phyloP scores from a whole-genome alignment of 2,888 invertebrate species.

The Apamea epomidion region DNA sequence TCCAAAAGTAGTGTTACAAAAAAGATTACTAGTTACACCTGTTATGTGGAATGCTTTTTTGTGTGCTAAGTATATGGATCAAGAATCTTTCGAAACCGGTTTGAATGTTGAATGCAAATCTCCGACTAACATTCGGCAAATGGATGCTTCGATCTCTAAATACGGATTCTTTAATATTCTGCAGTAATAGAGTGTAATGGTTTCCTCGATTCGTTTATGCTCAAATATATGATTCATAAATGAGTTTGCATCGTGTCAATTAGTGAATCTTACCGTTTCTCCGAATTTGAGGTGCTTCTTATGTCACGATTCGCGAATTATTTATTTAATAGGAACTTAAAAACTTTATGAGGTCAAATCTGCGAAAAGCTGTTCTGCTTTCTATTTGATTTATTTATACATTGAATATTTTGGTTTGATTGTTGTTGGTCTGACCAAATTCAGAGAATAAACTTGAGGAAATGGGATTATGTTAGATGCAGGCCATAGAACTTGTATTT shows the following conservation, averaged over 20 bases:
- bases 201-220: constrained; percentile 21
- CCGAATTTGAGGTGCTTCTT: constrained; percentile 14
- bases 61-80: constrained; percentile 36
- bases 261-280: constrained; percentile 42
- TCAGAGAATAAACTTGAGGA: constrained; percentile 17
- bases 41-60: constrained; percentile 47
- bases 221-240: constrained; percentile 48
- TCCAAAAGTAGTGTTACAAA: constrained; percentile 45
- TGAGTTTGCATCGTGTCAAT: constrained; percentile 35
- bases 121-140: constrained; percentile 39
- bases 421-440: constrained; percentile 19
- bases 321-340: constrained; percentile 20
- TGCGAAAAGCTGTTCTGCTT: constrained; percentile 1
- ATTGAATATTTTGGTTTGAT: background rate
- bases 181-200: constrained; percentile 22
- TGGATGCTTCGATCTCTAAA: constrained; percentile 7
- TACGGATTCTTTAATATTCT: constrained; percentile 31
- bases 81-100: constrained; percentile 50
- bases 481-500: constrained; percentile 27
- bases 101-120: constrained; percentile 48
- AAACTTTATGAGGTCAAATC: background rate
- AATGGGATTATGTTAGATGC: background rate
- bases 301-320: constrained; percentile 25
- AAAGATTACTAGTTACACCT: constrained; percentile 60
- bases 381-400: constrained; percentile 14